Base-by-base conservation (phyloP, 2,113 vertebrate genomes). In the Protobothrops mucrosquamatus region DNA sequence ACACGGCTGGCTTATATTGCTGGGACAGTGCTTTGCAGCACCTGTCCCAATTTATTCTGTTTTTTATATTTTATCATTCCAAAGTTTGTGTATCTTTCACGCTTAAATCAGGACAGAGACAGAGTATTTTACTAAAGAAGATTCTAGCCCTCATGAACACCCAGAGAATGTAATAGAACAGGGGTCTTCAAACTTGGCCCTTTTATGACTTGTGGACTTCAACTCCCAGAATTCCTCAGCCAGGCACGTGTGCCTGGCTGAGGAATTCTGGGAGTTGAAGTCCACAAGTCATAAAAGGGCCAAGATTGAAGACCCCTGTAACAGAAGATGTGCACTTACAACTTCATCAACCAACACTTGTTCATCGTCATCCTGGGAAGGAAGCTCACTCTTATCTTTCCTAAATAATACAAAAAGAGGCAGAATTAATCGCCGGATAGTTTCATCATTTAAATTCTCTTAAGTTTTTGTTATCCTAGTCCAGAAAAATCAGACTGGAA, bases 331-430 rank as follows among this genome's bases (percentile, higher is more conserved):
- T 0, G 0, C 3, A 10, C 97, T 97, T 94, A 98, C 97, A 92
- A 43, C 85, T 0, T 97, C 96, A 14, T 94, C 91, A 1, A 95
- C 95, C 86, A 93, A 94, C 95, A 92, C 91, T 22, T 39, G 34
- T 34, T 57, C 55, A 23, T 90, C 89, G 0, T 95, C 89, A 0
- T 95, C 94, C 0, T 89, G 94, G 11, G 94, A 93, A 0, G 91
- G 34, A 18, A 90, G 94, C 92, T 85, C 95, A 89, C 48, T 96
- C 20, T 54, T 95, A 74, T 46, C 87, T 89, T 96, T 97, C 96
- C 97, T 98, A 94, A 0, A 3, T 6, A 64, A 69, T 9, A 51
- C 3, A 23, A 81, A 91, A 92, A 91, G 94, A 93, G 91, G 0
- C 11, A 54, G 86, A 91, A 54, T 91, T 55, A 96, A 93, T 85